phyloP scores from a whole-genome alignment of 2,888 invertebrate species.

The Penaeus monodon region DNA sequence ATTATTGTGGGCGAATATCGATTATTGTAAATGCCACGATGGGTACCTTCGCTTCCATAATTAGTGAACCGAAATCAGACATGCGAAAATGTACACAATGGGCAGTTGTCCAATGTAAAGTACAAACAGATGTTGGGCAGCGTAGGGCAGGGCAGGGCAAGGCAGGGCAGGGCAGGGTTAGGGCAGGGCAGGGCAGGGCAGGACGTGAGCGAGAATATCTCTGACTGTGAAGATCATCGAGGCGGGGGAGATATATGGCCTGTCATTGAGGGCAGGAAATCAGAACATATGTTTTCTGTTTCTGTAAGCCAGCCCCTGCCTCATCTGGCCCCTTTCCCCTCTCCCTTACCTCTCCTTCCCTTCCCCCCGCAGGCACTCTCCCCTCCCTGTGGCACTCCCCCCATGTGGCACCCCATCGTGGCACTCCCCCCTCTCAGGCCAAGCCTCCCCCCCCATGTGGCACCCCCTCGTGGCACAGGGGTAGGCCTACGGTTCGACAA shows the following conservation, averaged over 20 bases:
- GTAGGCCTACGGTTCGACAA: conserved; percentile 38
- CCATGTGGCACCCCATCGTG: background rate
- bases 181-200: too few relatives aligned
- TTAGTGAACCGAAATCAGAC: too few relatives aligned
- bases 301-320: background rate
- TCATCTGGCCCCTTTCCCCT: background rate
- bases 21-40: too few relatives aligned
- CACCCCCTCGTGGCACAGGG: too few relatives aligned
- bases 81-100: too few relatives aligned
- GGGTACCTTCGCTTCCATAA: too few relatives aligned
- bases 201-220: too few relatives aligned
- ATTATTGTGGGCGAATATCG: too few relatives aligned
- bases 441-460: background rate
- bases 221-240: conserved; percentile 1
- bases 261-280: conserved; percentile 46
- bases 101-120: too few relatives aligned
- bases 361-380: background rate
- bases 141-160: too few relatives aligned
- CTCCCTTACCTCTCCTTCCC: background rate
- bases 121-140: too few relatives aligned
- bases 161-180: too few relatives aligned
- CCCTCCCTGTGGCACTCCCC: background rate
- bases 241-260: conserved; percentile 27
- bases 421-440: background rate
- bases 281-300: conserved; percentile 49